Evolutionary conservation across 2,888 invertebrate species (phyloP).

Genomic region (Mylabris sibirica): DNA sequence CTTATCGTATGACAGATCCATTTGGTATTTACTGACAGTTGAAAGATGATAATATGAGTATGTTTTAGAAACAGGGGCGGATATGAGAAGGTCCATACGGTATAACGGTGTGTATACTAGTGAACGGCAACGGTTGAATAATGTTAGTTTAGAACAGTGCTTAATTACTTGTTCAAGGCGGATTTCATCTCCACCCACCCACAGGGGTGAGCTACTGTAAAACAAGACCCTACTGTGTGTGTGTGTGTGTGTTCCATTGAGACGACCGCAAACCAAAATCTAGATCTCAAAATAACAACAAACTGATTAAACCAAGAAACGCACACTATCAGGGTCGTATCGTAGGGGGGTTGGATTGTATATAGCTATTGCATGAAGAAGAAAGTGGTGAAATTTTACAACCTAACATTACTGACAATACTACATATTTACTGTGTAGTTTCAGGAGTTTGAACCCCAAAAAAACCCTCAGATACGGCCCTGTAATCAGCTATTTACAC

Average conservation of each 20-base stretch:
- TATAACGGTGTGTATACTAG: no score
- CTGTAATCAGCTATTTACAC: no score
- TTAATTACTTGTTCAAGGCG: slow-evolving; percentile 40
- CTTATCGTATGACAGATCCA: slow-evolving; percentile 38
- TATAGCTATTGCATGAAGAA: no score
- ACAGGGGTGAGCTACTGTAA: slow-evolving; percentile 16
- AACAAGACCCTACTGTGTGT: background rate
- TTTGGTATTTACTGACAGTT: slow-evolving; percentile 35
- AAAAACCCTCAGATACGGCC: no score
- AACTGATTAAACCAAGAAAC: background rate
- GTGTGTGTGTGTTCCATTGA: background rate
- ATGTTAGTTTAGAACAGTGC: slow-evolving; percentile 42
- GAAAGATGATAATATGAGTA: slow-evolving; percentile 38
- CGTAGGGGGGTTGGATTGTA: no score
- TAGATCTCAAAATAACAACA: background rate
- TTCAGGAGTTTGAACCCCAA: no score
- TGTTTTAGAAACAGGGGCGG: slow-evolving; percentile 23
- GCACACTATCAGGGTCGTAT: background rate
- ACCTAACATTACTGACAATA: no score
- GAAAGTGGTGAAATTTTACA: no score
- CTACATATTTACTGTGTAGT: no score
- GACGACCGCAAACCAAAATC: background rate
- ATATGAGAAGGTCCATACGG: slow-evolving; percentile 23
- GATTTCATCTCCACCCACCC: slow-evolving; percentile 35
- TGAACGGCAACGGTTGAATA: slow-evolving; percentile 34